Evolutionary conservation across 1,140 invertebrate species (phyloP), one percentile per base, ranked within the genome.

Genomic region (Andrena cerasifolii): DNA sequence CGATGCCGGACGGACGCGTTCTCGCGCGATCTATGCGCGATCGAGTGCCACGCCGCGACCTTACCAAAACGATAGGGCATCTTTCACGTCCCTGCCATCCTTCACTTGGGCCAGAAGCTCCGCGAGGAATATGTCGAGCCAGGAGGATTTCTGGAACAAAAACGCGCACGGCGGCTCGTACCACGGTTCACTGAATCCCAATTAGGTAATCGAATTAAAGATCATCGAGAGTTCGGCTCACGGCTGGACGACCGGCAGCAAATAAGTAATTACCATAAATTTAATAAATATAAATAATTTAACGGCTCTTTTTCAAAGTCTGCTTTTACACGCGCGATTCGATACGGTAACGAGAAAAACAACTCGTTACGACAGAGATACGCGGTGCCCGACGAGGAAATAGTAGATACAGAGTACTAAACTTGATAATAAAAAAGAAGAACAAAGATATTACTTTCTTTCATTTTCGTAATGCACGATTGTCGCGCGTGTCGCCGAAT

Each of bases 71-170:
- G 94, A 94, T 77, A 95, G 91, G 74, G 94, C 91, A 78, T 95
- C 93, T 84, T 94, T 94, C 24, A 93, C 88, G 85, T 94, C 92
- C 71, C 91, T 92, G 40, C 94, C 94, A 78, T 95, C 93, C 84
- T 94, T 94, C 59, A 95, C 86, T 71, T 94, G 93, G 24, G 93
- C 91, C 21, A 95, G 90, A 75, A 95, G 93, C 89, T 95, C 95
- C 26, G 94, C 94, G 56, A 95, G 89, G 89, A 95, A 95, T 82
- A 95, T 87, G 89, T 95, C 95, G 77, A 95, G 89, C 94, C 94
- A 95, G 49, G 92, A 93, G 51, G 93, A 94, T 93, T 95, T 95
- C 95, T 95, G 90, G 63, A 94, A 94, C 79, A 83, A 86, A 78
- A 16, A 12, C 36, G 36, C 10, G 43, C 12, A n/a, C 8, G 14